Percentiles rank a stretch among this genome's conserved stretches.
Evolutionary conservation across 1,140 invertebrate genomes (phyloP).

Genomic region (Trinorchestia longiramus): DNA sequence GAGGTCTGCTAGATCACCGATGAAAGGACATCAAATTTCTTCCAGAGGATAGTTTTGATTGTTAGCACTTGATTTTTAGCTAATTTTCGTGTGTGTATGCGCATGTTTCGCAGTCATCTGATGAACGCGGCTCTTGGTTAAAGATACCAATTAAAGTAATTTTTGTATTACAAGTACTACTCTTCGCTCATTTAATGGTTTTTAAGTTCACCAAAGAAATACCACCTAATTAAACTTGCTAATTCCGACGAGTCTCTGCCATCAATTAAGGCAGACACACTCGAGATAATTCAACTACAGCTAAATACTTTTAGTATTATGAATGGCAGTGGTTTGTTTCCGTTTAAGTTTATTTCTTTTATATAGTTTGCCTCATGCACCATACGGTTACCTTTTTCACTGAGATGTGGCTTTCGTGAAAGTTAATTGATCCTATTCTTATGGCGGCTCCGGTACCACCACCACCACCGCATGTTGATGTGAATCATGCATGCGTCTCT

Average conservation of each 20-base stretch:
- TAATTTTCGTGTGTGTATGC: background rate
- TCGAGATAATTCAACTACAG: background rate
- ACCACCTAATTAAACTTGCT: constrained; percentile 8
- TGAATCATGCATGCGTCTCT: constrained; percentile 35
- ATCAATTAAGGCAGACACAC: background rate
- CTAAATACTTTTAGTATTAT: background rate
- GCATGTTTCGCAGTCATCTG: background rate
- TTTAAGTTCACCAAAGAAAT: background rate
- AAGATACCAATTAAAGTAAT: background rate
- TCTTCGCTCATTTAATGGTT: background rate
- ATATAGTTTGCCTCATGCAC: background rate
- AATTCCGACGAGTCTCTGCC: background rate
- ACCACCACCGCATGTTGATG: constrained; percentile 47
- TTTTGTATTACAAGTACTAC: background rate
- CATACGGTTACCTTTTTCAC: constrained; percentile 26
- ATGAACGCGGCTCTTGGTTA: background rate
- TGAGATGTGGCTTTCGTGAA: constrained; percentile 51
- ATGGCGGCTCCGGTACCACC: background rate
- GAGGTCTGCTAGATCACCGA: background rate
- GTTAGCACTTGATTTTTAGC: too few species aligned
- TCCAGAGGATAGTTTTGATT: background rate
- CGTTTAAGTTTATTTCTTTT: background rate
- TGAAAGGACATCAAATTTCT: background rate
- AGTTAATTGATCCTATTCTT: constrained; percentile 19
- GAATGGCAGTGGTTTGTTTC: background rate